A percentile compares a stretch with the other conserved stretches of the same genome.
Conservation (phyloP, 2,113 vertebrate genomes). For the Progne subis region DNA sequence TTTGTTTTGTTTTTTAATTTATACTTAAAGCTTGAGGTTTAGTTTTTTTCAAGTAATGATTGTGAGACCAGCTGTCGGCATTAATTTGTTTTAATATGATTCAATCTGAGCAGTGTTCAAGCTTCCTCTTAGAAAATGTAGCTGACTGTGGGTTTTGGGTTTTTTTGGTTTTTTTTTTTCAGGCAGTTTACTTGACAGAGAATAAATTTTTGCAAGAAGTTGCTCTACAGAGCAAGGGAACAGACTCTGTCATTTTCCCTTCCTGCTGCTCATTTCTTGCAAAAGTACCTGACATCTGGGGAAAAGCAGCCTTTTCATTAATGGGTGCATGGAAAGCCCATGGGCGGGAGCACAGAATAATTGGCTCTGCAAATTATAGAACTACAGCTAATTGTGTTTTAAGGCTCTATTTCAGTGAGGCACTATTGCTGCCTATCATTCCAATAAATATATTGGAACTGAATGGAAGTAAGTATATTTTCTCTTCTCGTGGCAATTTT, state of each 20-base stretch:
- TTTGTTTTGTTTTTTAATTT: not conserved
- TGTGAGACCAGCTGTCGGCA: not conserved
- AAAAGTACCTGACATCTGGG: not conserved
- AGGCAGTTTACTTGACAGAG: not conserved
- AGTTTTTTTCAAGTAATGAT: not conserved
- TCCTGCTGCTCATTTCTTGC: not conserved
- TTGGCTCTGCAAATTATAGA: not conserved
- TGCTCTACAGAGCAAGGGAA: not conserved
- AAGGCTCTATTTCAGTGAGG: not conserved
- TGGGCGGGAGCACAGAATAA: not conserved
- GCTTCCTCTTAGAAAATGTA: slow-evolving; percentile 5
- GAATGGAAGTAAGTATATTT: not conserved
- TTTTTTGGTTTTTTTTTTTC: not conserved
- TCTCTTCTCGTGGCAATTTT: not conserved
- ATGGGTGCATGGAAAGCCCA: not conserved
- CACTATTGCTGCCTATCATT: not conserved
- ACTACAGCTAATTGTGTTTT: slow-evolving; percentile 12
- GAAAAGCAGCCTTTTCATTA: not conserved
- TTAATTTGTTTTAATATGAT: slow-evolving; percentile 20
- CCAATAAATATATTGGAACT: not conserved
- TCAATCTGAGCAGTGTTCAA: not conserved
- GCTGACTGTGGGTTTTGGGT: not conserved
- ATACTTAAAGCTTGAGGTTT: not conserved
- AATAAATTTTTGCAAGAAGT: not conserved
- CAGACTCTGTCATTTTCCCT: not conserved